Conservation (phyloP, 1,140 invertebrate genomes). For the Oncopeltus fasciatus region DNA sequence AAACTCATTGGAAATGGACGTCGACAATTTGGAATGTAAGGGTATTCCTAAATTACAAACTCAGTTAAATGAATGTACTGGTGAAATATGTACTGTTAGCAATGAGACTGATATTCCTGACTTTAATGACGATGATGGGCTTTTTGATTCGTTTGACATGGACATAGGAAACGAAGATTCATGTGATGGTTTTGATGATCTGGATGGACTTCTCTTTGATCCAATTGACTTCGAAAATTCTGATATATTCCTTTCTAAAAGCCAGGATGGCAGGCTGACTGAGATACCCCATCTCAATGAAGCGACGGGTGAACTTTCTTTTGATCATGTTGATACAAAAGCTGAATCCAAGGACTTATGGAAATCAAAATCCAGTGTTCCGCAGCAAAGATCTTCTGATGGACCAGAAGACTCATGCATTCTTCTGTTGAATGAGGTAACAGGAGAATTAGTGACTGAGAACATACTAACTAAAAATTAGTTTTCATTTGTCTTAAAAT, state of each 20-base stretch:
- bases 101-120: background rate
- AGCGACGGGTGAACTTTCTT: slow-evolving; percentile 10
- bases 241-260: background rate
- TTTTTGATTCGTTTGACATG: slow-evolving; percentile 15
- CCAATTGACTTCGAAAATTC: background rate
- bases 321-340: slow-evolving; percentile 7
- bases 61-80: slow-evolving; percentile 11
- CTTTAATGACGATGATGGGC: background rate
- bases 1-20: background rate
- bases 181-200: slow-evolving; percentile 17
- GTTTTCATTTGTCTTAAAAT: too few relatives aligned
- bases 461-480: too few relatives aligned
- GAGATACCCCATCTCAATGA: slow-evolving; percentile 11
- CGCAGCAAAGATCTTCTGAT: too few relatives aligned
- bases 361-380: too few relatives aligned
- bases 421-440: too few relatives aligned
- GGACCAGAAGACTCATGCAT: too few relatives aligned
- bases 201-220: slow-evolving; percentile 16
- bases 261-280: background rate
- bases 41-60: background rate
- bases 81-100: slow-evolving; percentile 12
- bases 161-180: slow-evolving; percentile 16
- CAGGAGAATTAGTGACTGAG: too few relatives aligned
- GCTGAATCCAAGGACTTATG: too few relatives aligned
- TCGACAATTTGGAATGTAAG: background rate